Conservation (phyloP, 2,797 vertebrate genomes). For the Tenualosa thibaudeaui region DNA sequence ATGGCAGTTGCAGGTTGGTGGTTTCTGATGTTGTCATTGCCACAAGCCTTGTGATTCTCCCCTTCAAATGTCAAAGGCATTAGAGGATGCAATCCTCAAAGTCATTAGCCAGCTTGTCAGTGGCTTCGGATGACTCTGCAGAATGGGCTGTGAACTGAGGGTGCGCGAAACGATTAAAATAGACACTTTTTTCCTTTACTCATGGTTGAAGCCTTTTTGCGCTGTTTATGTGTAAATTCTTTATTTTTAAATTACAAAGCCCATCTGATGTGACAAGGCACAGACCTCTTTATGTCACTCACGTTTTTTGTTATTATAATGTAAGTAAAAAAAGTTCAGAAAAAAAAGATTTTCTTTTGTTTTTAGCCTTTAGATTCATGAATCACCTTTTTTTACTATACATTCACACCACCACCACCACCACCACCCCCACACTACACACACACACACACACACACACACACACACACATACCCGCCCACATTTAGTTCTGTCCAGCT, state of each 20-base stretch:
- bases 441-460: conserved; percentile 17
- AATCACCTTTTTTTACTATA: background rate
- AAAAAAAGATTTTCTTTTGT: background rate
- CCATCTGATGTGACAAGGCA: conserved; percentile 13
- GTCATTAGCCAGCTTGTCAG: background rate
- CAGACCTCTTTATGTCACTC: conserved; percentile 11
- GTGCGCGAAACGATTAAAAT: background rate
- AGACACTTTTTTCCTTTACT: background rate
- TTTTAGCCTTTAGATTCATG: background rate
- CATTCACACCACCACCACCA: background rate
- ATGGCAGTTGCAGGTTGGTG: background rate
- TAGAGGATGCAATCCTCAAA: background rate
- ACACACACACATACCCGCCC: background rate
- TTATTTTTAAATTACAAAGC: background rate
- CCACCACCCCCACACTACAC: background rate
- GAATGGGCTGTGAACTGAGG: background rate
- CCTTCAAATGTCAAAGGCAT: conserved; percentile 10
- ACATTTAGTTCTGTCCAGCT: conserved; percentile 10
- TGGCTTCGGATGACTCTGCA: background rate
- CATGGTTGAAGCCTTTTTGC: background rate
- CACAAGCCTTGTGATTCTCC: background rate
- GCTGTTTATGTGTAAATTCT: background rate
- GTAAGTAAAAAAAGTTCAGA: background rate
- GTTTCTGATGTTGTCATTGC: background rate
- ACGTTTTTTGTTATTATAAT: background rate